Evolutionary conservation across 2,888 invertebrate genomes (phyloP).

Genomic region (Macrosoma leucophasiata): DNA sequence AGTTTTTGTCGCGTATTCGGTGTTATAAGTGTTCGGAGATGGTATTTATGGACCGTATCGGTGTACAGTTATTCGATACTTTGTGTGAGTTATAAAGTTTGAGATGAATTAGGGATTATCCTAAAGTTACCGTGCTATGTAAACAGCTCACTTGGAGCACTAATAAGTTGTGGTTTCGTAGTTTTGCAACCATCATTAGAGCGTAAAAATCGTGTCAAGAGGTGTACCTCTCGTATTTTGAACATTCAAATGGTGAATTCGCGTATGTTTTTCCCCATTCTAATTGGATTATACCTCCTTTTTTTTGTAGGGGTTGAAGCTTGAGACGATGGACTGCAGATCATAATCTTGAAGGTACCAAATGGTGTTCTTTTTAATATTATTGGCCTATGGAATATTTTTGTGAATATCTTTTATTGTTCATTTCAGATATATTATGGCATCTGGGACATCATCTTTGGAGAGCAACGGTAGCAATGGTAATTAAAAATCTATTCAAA

Average conservation of each 20-base stretch:
- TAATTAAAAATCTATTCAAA: conserved; percentile 43
- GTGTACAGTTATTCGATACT: conserved; percentile 46
- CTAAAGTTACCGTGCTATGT: conserved; percentile 28
- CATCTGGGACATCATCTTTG: conserved; percentile 86
- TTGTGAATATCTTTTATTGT: conserved; percentile 3
- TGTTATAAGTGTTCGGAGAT: conserved; percentile 43
- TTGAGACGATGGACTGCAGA: conserved; percentile 30
- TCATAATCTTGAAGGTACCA: conserved; percentile 29
- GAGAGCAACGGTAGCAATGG: conserved; percentile 87
- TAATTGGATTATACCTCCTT: conserved; percentile 31
- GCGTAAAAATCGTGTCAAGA: conserved; percentile 71
- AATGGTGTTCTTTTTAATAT: conserved; percentile 2
- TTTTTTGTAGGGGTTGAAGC: conserved; percentile 24
- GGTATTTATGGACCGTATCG: conserved; percentile 47
- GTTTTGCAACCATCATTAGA: conserved; percentile 71
- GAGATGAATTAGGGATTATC: conserved; percentile 28
- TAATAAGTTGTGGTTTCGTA: conserved; percentile 40
- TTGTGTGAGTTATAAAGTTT: conserved; percentile 24
- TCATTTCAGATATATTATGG: conserved; percentile 76
- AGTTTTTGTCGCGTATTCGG: conserved; percentile 45
- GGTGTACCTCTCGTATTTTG: conserved; percentile 40
- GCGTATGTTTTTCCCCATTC: conserved; percentile 19
- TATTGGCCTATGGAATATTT: neutral
- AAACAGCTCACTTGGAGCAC: conserved; percentile 41
- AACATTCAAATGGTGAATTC: conserved; percentile 29